These are phyloP conservation scores for Symphodus melops DNA, from an alignment of 2,113 vertebrate genomes.

Conservation along the genomic window DNA sequence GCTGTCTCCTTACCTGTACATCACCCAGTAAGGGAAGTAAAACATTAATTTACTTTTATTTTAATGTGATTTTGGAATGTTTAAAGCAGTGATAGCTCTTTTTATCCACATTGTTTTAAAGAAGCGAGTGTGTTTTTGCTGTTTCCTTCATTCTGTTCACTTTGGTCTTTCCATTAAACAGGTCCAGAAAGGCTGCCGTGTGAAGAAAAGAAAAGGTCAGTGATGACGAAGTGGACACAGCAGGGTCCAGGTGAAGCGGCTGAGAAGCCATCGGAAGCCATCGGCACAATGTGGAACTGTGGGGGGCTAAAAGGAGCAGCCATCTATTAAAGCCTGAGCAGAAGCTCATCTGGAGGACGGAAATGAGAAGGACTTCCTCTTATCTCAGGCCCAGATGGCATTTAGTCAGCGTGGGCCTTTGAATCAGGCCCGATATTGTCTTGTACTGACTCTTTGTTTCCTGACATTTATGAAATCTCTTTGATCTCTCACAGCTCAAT, in stretches of 20 bases:
- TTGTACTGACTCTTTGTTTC: slow-evolving; percentile 23
- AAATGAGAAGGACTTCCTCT: slow-evolving; percentile 28
- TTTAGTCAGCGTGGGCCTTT: slow-evolving; percentile 12
- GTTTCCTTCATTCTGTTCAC: slow-evolving; percentile 25
- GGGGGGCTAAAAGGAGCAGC: slow-evolving; percentile 23
- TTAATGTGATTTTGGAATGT: background rate
- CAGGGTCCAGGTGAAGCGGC: slow-evolving; percentile 31
- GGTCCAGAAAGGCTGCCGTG: too few species aligned
- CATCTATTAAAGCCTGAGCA: slow-evolving; percentile 11
- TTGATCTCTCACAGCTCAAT: slow-evolving; percentile 41
- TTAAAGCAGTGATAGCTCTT: background rate
- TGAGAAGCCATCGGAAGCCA: slow-evolving; percentile 5
- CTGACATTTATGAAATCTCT: slow-evolving; percentile 29
- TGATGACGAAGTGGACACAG: slow-evolving; percentile 55
- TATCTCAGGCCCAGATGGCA: slow-evolving; percentile 26
- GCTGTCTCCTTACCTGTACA: too few species aligned
- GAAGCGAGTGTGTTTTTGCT: background rate
- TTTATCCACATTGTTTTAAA: background rate
- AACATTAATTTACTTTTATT: background rate
- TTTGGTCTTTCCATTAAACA: slow-evolving; percentile 5
- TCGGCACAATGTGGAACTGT: slow-evolving; percentile 36
- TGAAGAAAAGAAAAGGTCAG: slow-evolving; percentile 54
- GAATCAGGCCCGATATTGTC: slow-evolving; percentile 29
- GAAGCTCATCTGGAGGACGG: slow-evolving; percentile 27
- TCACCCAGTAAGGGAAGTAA: too few species aligned